A percentile compares a stretch with the other conserved stretches of the same genome.
Evolutionary conservation across 2,113 vertebrate genomes (phyloP).

Genomic region (Sus scrofa): T2T-Sscrofa CM000816.6:81083001-81083500

Average conservation of each 20-base stretch:
- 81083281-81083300: neutral
- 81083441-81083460: too few species aligned
- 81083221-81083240: neutral
- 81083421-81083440: too few species aligned
- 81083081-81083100: neutral
- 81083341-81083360: neutral
- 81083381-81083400: too few species aligned
- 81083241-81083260: neutral
- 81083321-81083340: neutral
- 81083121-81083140: neutral
- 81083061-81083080: neutral
- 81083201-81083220: neutral
- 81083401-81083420: too few species aligned
- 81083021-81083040: conserved; percentile 28
- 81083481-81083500: too few species aligned
- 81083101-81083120: neutral
- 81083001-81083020: neutral
- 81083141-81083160: neutral
- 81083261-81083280: neutral
- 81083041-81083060: neutral
- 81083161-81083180: neutral
- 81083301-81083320: neutral
- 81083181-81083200: neutral
- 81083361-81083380: too few species aligned
- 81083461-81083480: too few species aligned